These are phyloP conservation scores for Gymnodraco acuticeps DNA, from an alignment of 2,797 vertebrate species.

Conservation along the genomic window DNA sequence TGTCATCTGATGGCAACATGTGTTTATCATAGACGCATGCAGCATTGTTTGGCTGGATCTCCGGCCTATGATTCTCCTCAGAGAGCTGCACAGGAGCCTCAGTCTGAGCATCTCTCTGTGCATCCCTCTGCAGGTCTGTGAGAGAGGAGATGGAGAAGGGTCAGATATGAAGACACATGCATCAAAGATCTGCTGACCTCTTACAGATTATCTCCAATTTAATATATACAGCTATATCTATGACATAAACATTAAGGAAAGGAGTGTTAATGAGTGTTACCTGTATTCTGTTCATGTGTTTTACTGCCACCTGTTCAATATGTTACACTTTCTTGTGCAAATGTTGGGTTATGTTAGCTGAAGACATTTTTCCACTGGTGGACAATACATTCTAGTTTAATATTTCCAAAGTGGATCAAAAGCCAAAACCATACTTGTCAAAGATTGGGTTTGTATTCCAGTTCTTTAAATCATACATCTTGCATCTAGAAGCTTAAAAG, in stretches of 20 bases:
- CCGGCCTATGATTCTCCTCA: slow-evolving; percentile 78
- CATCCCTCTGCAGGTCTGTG: slow-evolving; percentile 75
- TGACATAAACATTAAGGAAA: not conserved
- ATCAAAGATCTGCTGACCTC: not conserved
- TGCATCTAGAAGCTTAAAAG: not conserved
- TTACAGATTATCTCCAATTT: not conserved
- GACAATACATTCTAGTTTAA: not conserved
- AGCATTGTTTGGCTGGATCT: slow-evolving; percentile 81
- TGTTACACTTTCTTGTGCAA: no score
- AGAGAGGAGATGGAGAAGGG: slow-evolving; percentile 33
- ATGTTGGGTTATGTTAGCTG: not conserved
- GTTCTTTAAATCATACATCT: not conserved
- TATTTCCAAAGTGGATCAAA: not conserved
- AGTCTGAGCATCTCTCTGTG: slow-evolving; percentile 1
- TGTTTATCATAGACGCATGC: slow-evolving; percentile 68
- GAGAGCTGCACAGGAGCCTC: slow-evolving; percentile 84
- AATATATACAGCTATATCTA: not conserved
- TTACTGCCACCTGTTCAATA: no score
- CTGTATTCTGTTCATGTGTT: not conserved
- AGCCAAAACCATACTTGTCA: not conserved
- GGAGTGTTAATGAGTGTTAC: not conserved
- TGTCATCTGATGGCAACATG: slow-evolving; percentile 43
- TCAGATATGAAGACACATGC: slow-evolving; percentile 19
- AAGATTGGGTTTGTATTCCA: not conserved
- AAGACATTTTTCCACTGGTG: not conserved